Conservation (phyloP, 2,113 vertebrate species). For the Apus apus region DNA sequence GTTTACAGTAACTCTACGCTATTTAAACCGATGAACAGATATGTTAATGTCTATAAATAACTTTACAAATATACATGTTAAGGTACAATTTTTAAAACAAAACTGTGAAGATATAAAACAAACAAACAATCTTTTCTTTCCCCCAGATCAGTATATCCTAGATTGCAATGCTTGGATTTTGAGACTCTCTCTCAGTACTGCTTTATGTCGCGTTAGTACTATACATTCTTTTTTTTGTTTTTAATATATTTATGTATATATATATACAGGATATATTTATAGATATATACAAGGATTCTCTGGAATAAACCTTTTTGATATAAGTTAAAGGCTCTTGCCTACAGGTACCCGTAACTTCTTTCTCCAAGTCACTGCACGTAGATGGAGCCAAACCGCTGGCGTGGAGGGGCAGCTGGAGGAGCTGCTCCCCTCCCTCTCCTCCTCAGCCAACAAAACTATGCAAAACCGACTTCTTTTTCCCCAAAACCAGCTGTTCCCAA, state of each 20-base stretch:
- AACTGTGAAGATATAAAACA: conserved; percentile 79
- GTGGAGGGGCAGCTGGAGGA: not conserved
- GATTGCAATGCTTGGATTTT: conserved; percentile 77
- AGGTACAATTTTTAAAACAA: conserved; percentile 86
- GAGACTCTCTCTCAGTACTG: conserved; percentile 76
- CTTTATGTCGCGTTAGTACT: conserved; percentile 79
- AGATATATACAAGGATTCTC: conserved; percentile 85
- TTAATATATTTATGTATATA: conserved; percentile 70
- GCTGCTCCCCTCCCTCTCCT: not conserved
- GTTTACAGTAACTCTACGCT: conserved; percentile 83
- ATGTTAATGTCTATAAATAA: conserved; percentile 95
- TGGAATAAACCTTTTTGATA: conserved; percentile 82
- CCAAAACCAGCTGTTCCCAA: not conserved
- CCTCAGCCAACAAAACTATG: not conserved
- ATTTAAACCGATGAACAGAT: conserved; percentile 82
- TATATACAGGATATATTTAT: conserved; percentile 80
- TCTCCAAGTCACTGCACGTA: conserved; percentile 70
- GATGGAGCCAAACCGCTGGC: conserved; percentile 41
- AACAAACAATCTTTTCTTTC: conserved; percentile 67
- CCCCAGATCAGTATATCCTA: conserved; percentile 84
- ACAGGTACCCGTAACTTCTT: conserved; percentile 81
- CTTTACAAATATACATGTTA: conserved; percentile 98
- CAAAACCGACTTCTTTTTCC: not conserved
- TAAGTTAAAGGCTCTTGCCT: conserved; percentile 77
- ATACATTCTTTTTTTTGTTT: conserved; percentile 52